Evolutionary conservation across 2,888 invertebrate species (phyloP).

Genomic region (Diarsia rubi): DNA sequence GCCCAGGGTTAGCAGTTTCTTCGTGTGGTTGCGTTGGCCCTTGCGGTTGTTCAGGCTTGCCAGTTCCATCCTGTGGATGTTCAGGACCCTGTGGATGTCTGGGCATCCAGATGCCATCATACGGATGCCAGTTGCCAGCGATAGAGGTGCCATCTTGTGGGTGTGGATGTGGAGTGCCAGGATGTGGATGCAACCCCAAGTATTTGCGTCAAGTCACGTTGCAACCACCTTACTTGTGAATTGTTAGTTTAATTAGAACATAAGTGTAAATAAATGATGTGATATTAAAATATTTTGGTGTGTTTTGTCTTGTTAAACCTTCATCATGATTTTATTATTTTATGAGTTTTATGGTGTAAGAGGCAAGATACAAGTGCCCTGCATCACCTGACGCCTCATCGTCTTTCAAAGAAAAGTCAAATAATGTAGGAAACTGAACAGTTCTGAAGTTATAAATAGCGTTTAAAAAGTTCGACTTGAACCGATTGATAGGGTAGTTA

Average conservation of each 20-base stretch:
- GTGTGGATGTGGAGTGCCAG: slow-evolving; percentile 37
- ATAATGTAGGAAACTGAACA: neutral
- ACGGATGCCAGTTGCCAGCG: slow-evolving; percentile 48
- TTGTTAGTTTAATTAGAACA: neutral
- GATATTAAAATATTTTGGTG: neutral
- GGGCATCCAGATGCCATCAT: slow-evolving; percentile 53
- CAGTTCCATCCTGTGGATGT: slow-evolving; percentile 45
- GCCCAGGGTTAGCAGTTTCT: neutral
- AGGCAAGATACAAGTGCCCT: neutral
- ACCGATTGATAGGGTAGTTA: no score
- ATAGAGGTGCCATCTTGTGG: slow-evolving; percentile 54
- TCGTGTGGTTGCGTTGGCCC: slow-evolving; percentile 46
- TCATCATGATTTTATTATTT: neutral
- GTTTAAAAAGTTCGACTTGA: neutral
- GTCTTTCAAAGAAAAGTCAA: neutral
- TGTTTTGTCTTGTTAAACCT: neutral
- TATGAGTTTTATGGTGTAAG: neutral
- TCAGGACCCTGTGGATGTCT: slow-evolving; percentile 44
- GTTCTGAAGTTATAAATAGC: neutral
- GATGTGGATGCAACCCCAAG: slow-evolving; percentile 43
- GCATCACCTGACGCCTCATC: neutral
- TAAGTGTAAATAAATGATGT: slow-evolving; percentile 33
- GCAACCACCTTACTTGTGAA: slow-evolving; percentile 80
- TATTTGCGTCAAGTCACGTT: slow-evolving; percentile 79
- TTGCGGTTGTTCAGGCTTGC: slow-evolving; percentile 40